These are phyloP conservation scores for Acrocephalus kingi DNA, from an alignment of 2,113 vertebrate species.

Conservation along the genomic window DNA sequence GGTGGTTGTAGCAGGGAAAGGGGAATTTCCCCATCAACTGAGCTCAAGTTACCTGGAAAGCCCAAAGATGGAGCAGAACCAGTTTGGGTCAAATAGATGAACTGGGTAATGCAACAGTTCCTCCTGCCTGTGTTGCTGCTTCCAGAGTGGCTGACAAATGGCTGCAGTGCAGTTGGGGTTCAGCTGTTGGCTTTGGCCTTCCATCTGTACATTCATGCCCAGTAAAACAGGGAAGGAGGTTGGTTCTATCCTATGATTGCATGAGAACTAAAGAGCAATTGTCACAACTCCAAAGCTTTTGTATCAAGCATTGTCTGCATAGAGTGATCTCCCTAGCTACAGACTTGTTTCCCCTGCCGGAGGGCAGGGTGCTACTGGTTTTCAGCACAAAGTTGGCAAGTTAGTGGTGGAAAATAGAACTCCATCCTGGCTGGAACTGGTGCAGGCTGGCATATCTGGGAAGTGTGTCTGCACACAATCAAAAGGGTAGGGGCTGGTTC, in stretches of 20 bases:
- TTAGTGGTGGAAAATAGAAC: conserved; percentile 37
- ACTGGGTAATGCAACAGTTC: background rate
- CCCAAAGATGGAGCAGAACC: background rate
- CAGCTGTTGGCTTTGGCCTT: conserved; percentile 35
- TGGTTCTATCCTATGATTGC: conserved; percentile 14
- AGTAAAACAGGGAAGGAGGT: background rate
- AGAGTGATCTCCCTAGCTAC: conserved; percentile 47
- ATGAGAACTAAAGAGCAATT: conserved; percentile 51
- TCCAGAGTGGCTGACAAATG: background rate
- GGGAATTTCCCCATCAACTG: background rate
- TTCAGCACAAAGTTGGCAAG: conserved; percentile 39
- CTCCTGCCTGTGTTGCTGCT: background rate
- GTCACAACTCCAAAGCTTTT: conserved; percentile 41
- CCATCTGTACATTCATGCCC: background rate
- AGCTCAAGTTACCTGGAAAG: background rate
- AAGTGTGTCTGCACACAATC: background rate
- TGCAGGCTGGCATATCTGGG: conserved; percentile 20
- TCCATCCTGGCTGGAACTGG: conserved; percentile 44
- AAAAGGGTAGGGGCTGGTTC: background rate
- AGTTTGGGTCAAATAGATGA: background rate
- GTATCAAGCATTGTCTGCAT: conserved; percentile 41
- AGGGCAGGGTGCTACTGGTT: conserved; percentile 58
- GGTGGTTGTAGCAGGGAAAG: background rate
- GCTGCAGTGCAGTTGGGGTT: background rate
- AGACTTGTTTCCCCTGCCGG: conserved; percentile 43